Percentiles rank a stretch among this genome's conserved stretches.
phyloP scores from a whole-genome alignment of 2,113 vertebrate species.

The Chaenocephalus aceratus region DNA sequence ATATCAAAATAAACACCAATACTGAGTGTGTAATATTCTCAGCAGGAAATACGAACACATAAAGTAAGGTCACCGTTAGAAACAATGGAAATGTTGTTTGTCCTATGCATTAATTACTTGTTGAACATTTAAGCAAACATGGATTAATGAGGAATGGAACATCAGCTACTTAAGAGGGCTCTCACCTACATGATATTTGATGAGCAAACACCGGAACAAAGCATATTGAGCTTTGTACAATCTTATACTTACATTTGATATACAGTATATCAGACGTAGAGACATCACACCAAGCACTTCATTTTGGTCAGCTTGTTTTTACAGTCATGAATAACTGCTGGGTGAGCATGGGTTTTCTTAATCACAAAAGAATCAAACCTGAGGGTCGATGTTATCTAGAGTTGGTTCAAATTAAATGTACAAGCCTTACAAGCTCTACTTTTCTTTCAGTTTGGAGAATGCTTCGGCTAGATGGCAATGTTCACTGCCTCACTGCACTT shows the following conservation, averaged over 20 bases:
- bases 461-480: neutral
- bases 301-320: neutral
- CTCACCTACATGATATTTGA: neutral
- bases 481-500: neutral
- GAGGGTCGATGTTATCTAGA: neutral
- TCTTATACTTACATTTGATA: neutral
- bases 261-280: neutral
- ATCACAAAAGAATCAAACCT: neutral
- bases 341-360: neutral
- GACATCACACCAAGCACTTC: neutral
- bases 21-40: constrained; percentile 29
- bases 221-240: neutral
- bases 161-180: neutral
- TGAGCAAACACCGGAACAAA: neutral
- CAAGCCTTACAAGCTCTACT: neutral
- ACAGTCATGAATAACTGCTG: neutral
- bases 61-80: neutral
- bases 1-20: constrained; percentile 27
- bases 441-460: neutral
- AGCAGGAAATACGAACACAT: constrained; percentile 21
- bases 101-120: constrained; percentile 4
- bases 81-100: constrained; percentile 4
- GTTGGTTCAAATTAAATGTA: neutral
- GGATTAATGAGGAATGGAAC: neutral
- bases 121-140: constrained; percentile 11